Evolutionary conservation across 2,113 vertebrate species (phyloP), one percentile per base, ranked within the genome.

Genomic region (Pseudorasbora parva): DNA sequence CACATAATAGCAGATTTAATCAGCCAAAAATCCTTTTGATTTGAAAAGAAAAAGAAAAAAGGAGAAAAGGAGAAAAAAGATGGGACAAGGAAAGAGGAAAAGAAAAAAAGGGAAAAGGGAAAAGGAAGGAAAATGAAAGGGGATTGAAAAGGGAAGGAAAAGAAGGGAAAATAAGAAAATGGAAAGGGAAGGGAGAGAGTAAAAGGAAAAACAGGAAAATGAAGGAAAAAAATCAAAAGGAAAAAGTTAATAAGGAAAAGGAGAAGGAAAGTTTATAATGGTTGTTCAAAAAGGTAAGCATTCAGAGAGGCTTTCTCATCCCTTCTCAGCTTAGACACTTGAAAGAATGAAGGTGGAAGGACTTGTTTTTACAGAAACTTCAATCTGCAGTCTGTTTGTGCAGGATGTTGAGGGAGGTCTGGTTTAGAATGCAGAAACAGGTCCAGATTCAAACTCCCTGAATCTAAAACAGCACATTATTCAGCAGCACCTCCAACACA

Each of bases 251-350:
- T 23, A 45, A 11, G 72, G 30, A 23, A 64, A 1, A 78, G 10
- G 30, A 76, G 49, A 81, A 62, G 14, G 33, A 69, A 41, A 69
- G 41, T 72, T 47, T 41, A 23, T 49, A 59, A 82, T 43, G 59
- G 74, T 33, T 33, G 64, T 51, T 85, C 8, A 51, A 47, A 62
- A 47, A 80, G 43, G 68, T 37, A 45, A 59, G 77, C 85, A 76
- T 75, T 71, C 64, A 89, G 86, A 82, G 86, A 85, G 81, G 86
- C 85, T 81, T 73, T 90, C 91, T 92, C 83, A 91, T 90, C 88
- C 89, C 74, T 78, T 27, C 43, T 76, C 49, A 51, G n/a, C 19
- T 51, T 5, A 49, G 10, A 23, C 3, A 51, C 3, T 45, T 45
- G 12, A 74, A 75, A 60, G 6, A 10, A 33, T 17, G 57, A 30